Evolutionary conservation across 2,888 invertebrate species (phyloP).

Genomic region (Eustalomyia histrio): DNA sequence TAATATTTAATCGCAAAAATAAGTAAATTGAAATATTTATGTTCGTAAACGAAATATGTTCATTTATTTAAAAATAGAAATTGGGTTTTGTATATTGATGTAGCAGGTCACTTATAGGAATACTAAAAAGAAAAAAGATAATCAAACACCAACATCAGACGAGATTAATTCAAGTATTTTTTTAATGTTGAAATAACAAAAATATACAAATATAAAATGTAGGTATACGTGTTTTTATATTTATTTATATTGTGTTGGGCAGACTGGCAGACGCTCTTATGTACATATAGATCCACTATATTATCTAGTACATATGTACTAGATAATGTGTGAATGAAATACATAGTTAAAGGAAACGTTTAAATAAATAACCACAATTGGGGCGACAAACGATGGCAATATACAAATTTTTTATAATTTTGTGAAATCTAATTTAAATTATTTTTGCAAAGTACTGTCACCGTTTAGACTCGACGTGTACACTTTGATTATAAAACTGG

Average conservation of each 20-base stretch:
- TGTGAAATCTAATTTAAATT: too few relatives aligned
- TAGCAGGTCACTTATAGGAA: background rate
- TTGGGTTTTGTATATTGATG: background rate
- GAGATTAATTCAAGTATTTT: background rate
- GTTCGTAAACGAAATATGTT: background rate
- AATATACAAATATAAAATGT: background rate
- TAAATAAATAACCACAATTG: background rate
- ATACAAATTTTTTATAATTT: too few relatives aligned
- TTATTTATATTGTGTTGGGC: constrained; percentile 19
- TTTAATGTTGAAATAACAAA: background rate
- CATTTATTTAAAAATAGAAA: constrained; percentile 4
- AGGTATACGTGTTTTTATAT: background rate
- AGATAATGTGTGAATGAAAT: background rate
- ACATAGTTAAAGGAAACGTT: background rate
- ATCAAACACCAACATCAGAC: background rate
- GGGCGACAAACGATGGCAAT: too few relatives aligned
- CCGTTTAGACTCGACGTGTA: too few relatives aligned
- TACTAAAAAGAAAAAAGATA: background rate
- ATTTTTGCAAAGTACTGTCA: too few relatives aligned
- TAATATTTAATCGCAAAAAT: constrained; percentile 1
- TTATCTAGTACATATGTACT: background rate
- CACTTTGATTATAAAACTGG: too few relatives aligned
- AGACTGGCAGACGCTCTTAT: constrained; percentile 29
- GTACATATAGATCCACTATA: background rate
- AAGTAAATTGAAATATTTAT: background rate